A percentile compares a stretch with the other conserved stretches of the same genome.
These are phyloP conservation scores for Vanessa cardui DNA, from an alignment of 2,888 invertebrate genomes.

Conservation along the genomic window DNA sequence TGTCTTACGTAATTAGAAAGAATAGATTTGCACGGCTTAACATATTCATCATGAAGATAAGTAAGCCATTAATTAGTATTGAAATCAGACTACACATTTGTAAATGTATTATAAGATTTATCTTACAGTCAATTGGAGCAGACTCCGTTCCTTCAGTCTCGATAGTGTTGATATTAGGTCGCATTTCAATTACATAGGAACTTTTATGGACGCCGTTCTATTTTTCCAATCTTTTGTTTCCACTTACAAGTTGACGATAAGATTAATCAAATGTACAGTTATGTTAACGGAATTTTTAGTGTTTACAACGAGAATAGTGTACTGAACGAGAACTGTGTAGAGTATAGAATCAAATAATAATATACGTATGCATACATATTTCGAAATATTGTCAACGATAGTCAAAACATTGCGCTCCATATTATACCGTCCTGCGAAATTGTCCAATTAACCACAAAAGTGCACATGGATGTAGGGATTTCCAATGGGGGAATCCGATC, in stretches of 20 bases:
- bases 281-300: neutral
- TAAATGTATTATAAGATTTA: slow-evolving; percentile 6
- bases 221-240: slow-evolving; percentile 10
- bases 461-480: slow-evolving; percentile 58
- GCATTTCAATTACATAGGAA: slow-evolving; percentile 8
- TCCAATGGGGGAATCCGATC: slow-evolving; percentile 70
- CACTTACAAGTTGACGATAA: slow-evolving; percentile 6
- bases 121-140: neutral
- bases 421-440: slow-evolving; percentile 55
- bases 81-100: neutral
- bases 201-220: neutral
- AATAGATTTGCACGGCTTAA: neutral
- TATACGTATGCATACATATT: neutral
- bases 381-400: neutral
- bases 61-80: neutral
- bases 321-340: neutral
- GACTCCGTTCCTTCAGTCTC: neutral
- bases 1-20: neutral
- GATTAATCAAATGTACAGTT: neutral
- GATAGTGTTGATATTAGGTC: slow-evolving; percentile 1
- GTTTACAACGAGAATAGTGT: neutral
- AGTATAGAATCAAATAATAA: neutral
- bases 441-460: slow-evolving; percentile 65
- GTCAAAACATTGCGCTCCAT: slow-evolving; percentile 18
- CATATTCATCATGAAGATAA: slow-evolving; percentile 1